Evolutionary conservation across 2,113 vertebrate species (phyloP), one percentile per base, ranked within the genome.

Genomic region (Podiceps cristatus): DNA sequence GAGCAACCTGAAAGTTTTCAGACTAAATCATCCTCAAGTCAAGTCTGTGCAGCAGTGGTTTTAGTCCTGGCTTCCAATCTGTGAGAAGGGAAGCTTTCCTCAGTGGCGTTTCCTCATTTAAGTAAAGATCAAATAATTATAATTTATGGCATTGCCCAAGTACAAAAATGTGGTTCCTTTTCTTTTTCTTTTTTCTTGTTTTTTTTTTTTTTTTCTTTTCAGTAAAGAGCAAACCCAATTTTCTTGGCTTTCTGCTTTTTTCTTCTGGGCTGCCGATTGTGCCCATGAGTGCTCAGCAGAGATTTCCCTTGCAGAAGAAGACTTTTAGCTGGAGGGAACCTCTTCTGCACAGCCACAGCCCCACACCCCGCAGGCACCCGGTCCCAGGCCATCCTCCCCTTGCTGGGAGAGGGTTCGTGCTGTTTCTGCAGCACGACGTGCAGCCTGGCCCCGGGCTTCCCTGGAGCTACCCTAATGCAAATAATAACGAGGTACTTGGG

Each of bases 81-180:
- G n/a, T 73, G 45, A 53, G 53, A 31, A 49, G 25, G 42, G 29
- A 49, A 24, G 7, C 7, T 63, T n/a, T 8, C 60, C 25, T 13
- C 0, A 5, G 5, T 1, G 13, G 64, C 40, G 13, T 16, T 23
- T 80, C n/a, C 47, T 62, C 18, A 19, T 76, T 25, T 22, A 11
- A 1, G 13, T 4, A 17, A 68, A 50, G 3, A 49, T 4, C 8
- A 4, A 24, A 35, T 11, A 11, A 24, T 3, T 60, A 3, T 1
- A 3, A 19, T 31, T 67, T 55, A 13, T 55, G 60, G 37, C 64
- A 8, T 27, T 56, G 63, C 24, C 44, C 16, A 66, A 12, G 10
- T 3, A 18, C 1, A 5, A 53, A 58, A 20, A 27, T 4, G 0
- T 6, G 3, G 7, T 1, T 56, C 18, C 24, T 67, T 27, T 24